Conservation (phyloP, 2,113 vertebrate species). For the Scomber scombrus region DNA sequence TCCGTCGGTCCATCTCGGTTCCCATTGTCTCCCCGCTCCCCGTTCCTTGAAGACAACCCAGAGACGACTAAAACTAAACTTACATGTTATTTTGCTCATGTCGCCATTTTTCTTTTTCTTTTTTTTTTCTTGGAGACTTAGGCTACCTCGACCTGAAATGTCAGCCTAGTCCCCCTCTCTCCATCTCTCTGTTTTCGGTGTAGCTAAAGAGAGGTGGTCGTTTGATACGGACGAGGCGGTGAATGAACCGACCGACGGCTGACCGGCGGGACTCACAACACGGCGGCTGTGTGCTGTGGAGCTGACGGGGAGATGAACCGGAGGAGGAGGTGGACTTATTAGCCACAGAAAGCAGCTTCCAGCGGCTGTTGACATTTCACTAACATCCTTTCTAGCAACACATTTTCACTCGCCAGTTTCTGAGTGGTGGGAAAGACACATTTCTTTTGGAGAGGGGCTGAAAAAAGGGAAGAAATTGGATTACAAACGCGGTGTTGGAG, state of each 20-base stretch:
- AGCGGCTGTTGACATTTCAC: constrained; percentile 47
- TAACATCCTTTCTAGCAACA: constrained; percentile 21
- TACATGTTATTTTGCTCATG: not conserved
- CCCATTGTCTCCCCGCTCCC: constrained; percentile 71
- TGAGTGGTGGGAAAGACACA: not conserved
- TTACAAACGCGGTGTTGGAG: constrained; percentile 6
- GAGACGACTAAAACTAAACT: constrained; percentile 46
- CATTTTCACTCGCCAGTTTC: constrained; percentile 15
- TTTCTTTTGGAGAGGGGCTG: no score
- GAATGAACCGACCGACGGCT: constrained; percentile 10
- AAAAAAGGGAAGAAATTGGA: not conserved
- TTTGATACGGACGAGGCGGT: constrained; percentile 20
- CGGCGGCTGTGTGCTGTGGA: constrained; percentile 47
- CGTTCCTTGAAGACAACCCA: constrained; percentile 59
- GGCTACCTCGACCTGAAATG: constrained; percentile 33
- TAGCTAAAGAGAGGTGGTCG: not conserved
- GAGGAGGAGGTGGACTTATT: constrained; percentile 47
- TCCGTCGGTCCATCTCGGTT: constrained; percentile 74
- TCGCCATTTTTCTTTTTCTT: not conserved
- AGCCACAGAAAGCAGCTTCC: constrained; percentile 40
- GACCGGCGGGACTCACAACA: constrained; percentile 1
- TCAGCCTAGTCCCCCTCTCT: constrained; percentile 20
- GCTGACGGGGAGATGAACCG: constrained; percentile 53
- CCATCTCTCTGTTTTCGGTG: not conserved
- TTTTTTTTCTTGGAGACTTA: constrained; percentile 33